phyloP scores from a whole-genome alignment of 2,113 vertebrate species.

The Sakesphorus luctuosus region DNA sequence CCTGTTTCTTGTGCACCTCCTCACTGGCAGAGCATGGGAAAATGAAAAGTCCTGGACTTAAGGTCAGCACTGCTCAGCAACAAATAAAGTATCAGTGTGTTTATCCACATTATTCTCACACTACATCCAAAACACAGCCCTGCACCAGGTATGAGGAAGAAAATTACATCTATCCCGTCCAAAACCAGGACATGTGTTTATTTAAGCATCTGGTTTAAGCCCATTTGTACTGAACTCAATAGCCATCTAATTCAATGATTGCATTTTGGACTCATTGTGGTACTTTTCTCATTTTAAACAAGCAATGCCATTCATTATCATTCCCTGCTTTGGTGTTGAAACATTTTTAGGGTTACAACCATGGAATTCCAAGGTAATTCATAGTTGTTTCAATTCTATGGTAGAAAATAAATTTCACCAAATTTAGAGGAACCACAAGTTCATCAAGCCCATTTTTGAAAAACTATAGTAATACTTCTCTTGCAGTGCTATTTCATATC shows the following conservation, averaged over 20 bases:
- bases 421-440: not conserved
- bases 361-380: not conserved
- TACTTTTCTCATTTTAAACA: not conserved
- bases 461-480: not conserved
- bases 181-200: not conserved
- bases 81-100: not conserved
- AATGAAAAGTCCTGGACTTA: not conserved
- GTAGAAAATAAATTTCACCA: not conserved
- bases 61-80: not conserved
- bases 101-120: not conserved
- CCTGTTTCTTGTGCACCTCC: not conserved
- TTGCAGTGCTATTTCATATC: not conserved
- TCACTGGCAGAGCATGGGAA: not conserved
- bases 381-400: not conserved
- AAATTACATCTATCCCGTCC: not conserved
- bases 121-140: not conserved
- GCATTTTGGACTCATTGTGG: not conserved
- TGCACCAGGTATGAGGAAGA: not conserved
- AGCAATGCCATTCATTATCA: not conserved
- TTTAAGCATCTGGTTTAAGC: not conserved
- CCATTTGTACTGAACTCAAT: not conserved
- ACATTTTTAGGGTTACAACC: not conserved
- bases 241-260: not conserved
- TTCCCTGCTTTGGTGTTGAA: not conserved
- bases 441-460: not conserved